phyloP scores from a whole-genome alignment of 2,888 invertebrate species.

The Salticus scenicus region DNA sequence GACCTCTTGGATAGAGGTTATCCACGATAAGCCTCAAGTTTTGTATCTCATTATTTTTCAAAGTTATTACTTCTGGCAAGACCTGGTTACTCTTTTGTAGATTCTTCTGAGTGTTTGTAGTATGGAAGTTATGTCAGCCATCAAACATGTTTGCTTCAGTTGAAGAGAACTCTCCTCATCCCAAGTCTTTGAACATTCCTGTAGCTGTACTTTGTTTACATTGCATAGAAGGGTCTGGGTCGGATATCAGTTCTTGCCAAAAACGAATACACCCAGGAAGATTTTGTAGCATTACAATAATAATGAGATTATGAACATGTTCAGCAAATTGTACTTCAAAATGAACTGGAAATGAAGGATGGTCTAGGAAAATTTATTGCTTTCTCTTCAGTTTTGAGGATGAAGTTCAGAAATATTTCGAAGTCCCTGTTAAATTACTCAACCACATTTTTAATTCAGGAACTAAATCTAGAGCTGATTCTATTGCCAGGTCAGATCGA shows the following conservation, averaged over 20 bases:
- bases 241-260: conserved; percentile 3
- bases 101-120: too few species aligned
- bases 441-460: neutral
- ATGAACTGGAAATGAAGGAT: neutral
- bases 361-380: conserved; percentile 2
- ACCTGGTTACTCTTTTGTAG: too few species aligned
- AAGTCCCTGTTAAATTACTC: neutral
- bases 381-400: neutral
- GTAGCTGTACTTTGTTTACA: neutral
- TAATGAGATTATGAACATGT: neutral
- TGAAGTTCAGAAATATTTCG: neutral
- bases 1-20: neutral
- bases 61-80: too few species aligned
- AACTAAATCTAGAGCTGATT: conserved; percentile 4
- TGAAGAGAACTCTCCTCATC: conserved; percentile 1
- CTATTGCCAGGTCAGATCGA: neutral
- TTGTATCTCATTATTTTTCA: neutral
- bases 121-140: neutral
- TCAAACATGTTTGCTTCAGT: neutral
- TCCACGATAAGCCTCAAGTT: neutral
- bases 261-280: conserved; percentile 2
- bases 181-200: neutral
- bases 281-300: neutral
- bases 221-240: neutral
- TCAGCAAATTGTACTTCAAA: neutral